Percentiles rank a stretch among this genome's conserved stretches.
These are phyloP conservation scores for Heterochromis multidens DNA, from an alignment of 2,113 vertebrate species.

Conservation along the genomic window DNA sequence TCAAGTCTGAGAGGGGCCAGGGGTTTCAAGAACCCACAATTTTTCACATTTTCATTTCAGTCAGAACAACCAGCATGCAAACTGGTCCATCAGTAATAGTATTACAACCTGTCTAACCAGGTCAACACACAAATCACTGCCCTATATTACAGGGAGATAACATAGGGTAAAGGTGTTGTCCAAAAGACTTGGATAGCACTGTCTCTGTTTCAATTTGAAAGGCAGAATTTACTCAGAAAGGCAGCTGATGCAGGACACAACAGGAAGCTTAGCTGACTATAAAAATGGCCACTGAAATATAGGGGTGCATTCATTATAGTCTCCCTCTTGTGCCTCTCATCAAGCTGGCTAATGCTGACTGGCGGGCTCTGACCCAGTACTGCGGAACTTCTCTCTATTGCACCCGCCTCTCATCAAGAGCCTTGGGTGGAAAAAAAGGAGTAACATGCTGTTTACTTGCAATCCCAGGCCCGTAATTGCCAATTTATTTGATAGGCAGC, in stretches of 20 bases:
- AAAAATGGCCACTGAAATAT: constrained; percentile 42
- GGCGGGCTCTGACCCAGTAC: constrained; percentile 80
- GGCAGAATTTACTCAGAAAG: not conserved
- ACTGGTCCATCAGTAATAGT: not conserved
- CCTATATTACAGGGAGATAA: not conserved
- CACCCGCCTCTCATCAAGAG: constrained; percentile 84
- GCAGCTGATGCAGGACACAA: not conserved
- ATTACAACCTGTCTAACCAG: not conserved
- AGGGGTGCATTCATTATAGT: constrained; percentile 79
- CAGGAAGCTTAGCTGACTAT: constrained; percentile 14
- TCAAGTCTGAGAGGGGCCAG: constrained; percentile 39
- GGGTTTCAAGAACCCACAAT: constrained; percentile 40
- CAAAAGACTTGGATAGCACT: not conserved
- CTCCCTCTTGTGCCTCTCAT: constrained; percentile 80
- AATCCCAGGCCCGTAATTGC: constrained; percentile 96
- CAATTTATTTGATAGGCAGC: constrained; percentile 99
- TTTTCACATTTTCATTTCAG: constrained; percentile 43
- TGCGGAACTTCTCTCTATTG: constrained; percentile 74
- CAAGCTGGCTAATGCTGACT: constrained; percentile 73
- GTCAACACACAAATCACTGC: not conserved
- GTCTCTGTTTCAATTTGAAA: not conserved
- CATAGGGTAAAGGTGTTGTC: not conserved
- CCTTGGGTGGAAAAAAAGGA: constrained; percentile 59
- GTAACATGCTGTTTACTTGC: constrained; percentile 94
- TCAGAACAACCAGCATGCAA: constrained; percentile 3